These are phyloP conservation scores for Volucella zonaria DNA, from an alignment of 2,888 invertebrate species.

Conservation along the genomic window DNA sequence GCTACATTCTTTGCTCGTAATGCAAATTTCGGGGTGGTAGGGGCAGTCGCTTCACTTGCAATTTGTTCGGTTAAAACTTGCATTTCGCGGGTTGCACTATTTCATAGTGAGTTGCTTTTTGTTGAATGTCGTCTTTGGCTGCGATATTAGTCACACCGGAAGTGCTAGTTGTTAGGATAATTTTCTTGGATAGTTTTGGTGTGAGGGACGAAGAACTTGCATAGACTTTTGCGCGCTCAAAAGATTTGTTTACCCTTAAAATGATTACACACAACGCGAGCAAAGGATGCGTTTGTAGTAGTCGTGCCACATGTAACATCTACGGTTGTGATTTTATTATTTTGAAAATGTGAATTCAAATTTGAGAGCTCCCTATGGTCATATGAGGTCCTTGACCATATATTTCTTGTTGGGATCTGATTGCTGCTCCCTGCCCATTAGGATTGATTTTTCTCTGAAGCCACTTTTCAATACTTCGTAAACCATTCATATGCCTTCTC, in stretches of 20 bases:
- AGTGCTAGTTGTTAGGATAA: constrained; percentile 80
- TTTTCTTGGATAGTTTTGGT: constrained; percentile 80
- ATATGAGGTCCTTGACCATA: no score
- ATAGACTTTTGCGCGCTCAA: constrained; percentile 33
- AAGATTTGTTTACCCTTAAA: no score
- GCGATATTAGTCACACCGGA: constrained; percentile 81
- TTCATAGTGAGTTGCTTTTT: constrained; percentile 78
- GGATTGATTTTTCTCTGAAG: no score
- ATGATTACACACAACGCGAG: no score
- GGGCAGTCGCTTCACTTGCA: constrained; percentile 30
- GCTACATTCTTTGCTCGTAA: constrained; percentile 59
- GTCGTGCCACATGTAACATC: constrained; percentile 77
- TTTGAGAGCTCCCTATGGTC: no score
- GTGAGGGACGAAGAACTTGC: constrained; percentile 75
- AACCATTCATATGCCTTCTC: no score
- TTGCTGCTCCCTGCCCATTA: no score
- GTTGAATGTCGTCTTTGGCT: constrained; percentile 77
- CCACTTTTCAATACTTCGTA: no score
- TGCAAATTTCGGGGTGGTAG: constrained; percentile 57
- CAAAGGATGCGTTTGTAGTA: constrained; percentile 43
- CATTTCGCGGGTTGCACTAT: constrained; percentile 76
- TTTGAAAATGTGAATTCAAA: constrained; percentile 72
- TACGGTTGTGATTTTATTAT: constrained; percentile 79
- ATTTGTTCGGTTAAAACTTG: constrained; percentile 22
- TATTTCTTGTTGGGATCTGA: no score